These are phyloP conservation scores for Platycheirus albimanus DNA, from an alignment of 2,888 invertebrate species.

Conservation along the genomic window DNA sequence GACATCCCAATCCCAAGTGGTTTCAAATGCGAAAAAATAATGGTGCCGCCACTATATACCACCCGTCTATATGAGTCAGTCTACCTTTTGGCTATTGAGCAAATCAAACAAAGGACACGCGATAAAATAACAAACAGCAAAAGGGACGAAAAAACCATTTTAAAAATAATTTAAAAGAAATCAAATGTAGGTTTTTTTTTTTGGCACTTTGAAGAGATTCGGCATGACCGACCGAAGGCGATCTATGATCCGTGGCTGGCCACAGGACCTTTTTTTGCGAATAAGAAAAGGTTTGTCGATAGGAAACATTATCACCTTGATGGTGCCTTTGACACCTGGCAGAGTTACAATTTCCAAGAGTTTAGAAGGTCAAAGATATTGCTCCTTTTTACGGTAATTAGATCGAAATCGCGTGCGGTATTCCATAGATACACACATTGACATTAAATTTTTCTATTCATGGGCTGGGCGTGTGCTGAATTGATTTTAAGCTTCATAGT, in stretches of 20 bases:
- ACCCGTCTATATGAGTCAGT: too few relatives aligned
- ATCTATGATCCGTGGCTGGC: conserved; percentile 23
- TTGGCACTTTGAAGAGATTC: conserved; percentile 44
- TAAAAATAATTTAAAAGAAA: conserved; percentile 68
- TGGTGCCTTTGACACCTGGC: conserved; percentile 53
- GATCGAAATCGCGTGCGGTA: conserved; percentile 37
- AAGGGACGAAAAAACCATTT: conserved; percentile 55
- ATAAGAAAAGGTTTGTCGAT: conserved; percentile 57
- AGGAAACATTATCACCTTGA: conserved; percentile 66
- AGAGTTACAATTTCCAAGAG: background rate
- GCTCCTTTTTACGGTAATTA: conserved; percentile 63
- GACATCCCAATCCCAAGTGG: conserved; percentile 56
- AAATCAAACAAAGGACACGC: conserved; percentile 69
- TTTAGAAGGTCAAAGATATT: conserved; percentile 49
- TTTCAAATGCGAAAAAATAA: conserved; percentile 40
- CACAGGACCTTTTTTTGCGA: too few relatives aligned
- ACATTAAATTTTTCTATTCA: conserved; percentile 19
- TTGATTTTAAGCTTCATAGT: conserved; percentile 58
- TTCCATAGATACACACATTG: background rate
- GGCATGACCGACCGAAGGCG: conserved; percentile 40
- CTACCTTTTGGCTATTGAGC: conserved; percentile 37
- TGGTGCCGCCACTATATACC: conserved; percentile 32
- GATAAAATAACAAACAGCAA: conserved; percentile 46
- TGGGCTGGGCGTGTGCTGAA: conserved; percentile 66
- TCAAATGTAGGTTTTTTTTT: conserved; percentile 60